Conservation (phyloP, 2,113 vertebrate species). For the Brienomyrus brachyistius region DNA sequence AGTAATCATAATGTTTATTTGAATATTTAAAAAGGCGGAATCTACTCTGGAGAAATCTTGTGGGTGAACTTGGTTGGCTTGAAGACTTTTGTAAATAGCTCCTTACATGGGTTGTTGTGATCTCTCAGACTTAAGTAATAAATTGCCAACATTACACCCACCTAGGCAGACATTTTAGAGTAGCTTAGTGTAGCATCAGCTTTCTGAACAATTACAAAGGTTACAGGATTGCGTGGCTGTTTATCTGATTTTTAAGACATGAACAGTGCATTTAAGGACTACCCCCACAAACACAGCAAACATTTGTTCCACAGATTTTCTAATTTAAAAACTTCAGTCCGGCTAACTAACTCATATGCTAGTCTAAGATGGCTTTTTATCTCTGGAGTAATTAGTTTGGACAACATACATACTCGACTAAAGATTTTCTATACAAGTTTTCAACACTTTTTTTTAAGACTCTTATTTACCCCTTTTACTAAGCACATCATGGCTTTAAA, state of each 20-base stretch:
- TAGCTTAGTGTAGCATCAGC: neutral
- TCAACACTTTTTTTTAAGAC: neutral
- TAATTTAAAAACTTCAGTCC: neutral
- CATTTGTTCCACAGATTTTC: neutral
- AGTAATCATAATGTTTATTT: neutral
- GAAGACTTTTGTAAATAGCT: neutral
- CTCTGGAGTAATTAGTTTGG: neutral
- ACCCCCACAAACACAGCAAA: neutral
- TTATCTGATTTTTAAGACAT: neutral
- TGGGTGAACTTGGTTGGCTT: neutral
- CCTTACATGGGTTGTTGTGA: neutral
- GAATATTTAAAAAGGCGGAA: neutral
- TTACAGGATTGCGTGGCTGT: neutral
- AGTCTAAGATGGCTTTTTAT: neutral
- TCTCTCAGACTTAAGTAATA: neutral
- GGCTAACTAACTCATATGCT: neutral
- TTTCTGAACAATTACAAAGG: neutral
- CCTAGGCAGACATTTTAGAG: neutral
- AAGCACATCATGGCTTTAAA: neutral
- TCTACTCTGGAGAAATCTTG: neutral
- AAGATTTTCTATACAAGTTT: neutral
- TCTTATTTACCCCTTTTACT: neutral
- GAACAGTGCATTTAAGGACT: neutral
- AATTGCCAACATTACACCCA: neutral
- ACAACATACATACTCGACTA: neutral